Evolutionary conservation across 2,888 invertebrate genomes (phyloP).

Genomic region (Microdon myrmicae): DNA sequence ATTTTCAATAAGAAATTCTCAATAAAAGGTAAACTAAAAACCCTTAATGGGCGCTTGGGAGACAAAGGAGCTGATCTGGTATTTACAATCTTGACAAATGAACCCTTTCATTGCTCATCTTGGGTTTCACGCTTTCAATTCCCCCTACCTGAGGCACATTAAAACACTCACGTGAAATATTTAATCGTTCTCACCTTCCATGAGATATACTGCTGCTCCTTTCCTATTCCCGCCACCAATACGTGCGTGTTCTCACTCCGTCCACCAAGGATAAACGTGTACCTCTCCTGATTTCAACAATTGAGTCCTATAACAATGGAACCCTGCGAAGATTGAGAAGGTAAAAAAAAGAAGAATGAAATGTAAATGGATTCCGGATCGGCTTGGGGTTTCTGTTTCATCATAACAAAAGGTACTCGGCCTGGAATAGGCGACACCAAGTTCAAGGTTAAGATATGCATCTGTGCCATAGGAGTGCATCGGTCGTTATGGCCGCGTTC

Average conservation of each 20-base stretch:
- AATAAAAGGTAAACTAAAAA: too few species aligned
- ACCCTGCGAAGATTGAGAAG: slow-evolving; percentile 9
- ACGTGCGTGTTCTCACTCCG: slow-evolving; percentile 22
- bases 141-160: slow-evolving; percentile 5
- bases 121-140: neutral
- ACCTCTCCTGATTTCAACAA: slow-evolving; percentile 9
- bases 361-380: slow-evolving; percentile 27
- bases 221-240: too few species aligned
- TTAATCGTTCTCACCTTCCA: slow-evolving; percentile 26
- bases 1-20: too few species aligned
- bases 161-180: slow-evolving; percentile 10
- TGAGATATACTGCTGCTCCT: slow-evolving; percentile 30
- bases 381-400: slow-evolving; percentile 13
- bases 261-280: slow-evolving; percentile 5
- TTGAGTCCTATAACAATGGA: slow-evolving; percentile 9
- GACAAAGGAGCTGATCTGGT: slow-evolving; percentile 34
- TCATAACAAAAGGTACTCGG: slow-evolving; percentile 30
- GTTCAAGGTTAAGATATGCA: slow-evolving; percentile 38
- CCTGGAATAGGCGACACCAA: slow-evolving; percentile 29
- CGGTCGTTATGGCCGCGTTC: slow-evolving; percentile 5
- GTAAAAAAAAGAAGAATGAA: neutral
- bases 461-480: slow-evolving; percentile 17
- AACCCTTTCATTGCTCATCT: slow-evolving; percentile 22
- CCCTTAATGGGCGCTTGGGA: too few species aligned
- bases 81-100: slow-evolving; percentile 18